Base-by-base conservation (phyloP, 2,888 invertebrate species). In the Leucoma salicis region DNA sequence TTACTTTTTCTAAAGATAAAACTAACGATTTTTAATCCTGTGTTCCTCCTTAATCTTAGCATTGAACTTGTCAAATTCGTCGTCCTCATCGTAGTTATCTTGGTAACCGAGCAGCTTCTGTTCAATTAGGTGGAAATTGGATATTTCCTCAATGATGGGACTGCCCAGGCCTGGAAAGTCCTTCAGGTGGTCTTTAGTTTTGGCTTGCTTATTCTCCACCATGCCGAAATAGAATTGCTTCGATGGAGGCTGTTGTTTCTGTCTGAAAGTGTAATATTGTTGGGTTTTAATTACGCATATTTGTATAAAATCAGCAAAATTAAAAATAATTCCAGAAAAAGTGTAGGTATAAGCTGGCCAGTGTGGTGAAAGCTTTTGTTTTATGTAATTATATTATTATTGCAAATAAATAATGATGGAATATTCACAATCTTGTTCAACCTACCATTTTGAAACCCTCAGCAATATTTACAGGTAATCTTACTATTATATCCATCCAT, bases 191-290 rank as follows among this genome's bases (percentile, higher is more conserved):
- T 89, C 82, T 16, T 74, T 66, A 0, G 69, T 56, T 32, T 76
- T 72, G 0, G 75, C 58, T 35, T 83, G 82, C 34, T 83, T 82
- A 53, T 79, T 83, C 54, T 92, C 91, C 51, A 93, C 92, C 95
- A 95, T 95, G 25, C 95, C 95, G 67, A 95, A 95, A 80, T 95
- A 95, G 77, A 95, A 95, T 42, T 89, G 88, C 39, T 88, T 89
- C 0, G 87, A 87, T 34, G 88, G 88, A 2, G 78, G 66, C 14
- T 71, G 50, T 44, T 78, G 60, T 8, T 76, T 81, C 57, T 67
- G 69, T 39, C 83, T 86, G 59, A n/a, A 69, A 69, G 2, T 21
- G 8, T 2, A 5, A 8, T 21, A 21, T 2, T 1, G n/a, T n/a
- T n/a, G n/a, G n/a, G n/a, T n/a, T n/a, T n/a, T n/a, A n/a, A n/a